A percentile compares a stretch with the other conserved stretches of the same genome.
phyloP scores from a whole-genome alignment of 2,113 vertebrate species.

The Actenoides lindsayi region DNA sequence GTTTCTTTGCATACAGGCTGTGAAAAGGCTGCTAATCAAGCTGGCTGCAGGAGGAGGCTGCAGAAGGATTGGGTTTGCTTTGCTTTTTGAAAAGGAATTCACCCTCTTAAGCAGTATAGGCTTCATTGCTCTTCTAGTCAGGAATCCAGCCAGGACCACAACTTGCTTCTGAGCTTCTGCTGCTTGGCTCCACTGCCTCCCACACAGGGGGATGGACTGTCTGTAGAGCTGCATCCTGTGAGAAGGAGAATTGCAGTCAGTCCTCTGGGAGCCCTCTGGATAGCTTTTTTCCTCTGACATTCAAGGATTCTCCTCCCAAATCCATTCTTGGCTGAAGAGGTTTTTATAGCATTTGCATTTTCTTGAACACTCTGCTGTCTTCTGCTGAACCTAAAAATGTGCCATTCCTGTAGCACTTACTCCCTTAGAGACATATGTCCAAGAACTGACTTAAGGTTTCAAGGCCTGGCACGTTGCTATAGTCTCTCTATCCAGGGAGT shows the following conservation, averaged over 20 bases:
- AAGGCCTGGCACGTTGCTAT: neutral
- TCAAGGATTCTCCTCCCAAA: neutral
- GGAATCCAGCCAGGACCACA: neutral
- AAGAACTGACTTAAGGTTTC: conserved; percentile 10
- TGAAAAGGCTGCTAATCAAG: neutral
- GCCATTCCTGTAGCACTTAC: neutral
- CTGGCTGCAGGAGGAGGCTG: neutral
- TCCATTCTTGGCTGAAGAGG: neutral
- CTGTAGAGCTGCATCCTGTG: fast-evolving
- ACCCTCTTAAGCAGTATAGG: neutral
- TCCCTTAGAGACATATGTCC: neutral
- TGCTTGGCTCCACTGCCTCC: neutral
- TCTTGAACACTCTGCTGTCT: neutral
- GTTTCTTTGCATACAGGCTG: neutral
- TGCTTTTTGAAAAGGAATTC: neutral
- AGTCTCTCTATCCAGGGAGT: neutral
- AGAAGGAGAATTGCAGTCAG: neutral
- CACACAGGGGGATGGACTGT: neutral
- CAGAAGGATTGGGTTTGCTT: neutral
- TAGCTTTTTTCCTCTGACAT: neutral
- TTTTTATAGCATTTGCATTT: neutral
- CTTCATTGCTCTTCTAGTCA: neutral
- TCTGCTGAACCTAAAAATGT: neutral
- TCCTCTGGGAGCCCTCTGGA: neutral
- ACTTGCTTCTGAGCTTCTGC: neutral